Evolutionary conservation across 2,888 invertebrate genomes (phyloP).

Genomic region (Brassicogethes aeneus): DNA sequence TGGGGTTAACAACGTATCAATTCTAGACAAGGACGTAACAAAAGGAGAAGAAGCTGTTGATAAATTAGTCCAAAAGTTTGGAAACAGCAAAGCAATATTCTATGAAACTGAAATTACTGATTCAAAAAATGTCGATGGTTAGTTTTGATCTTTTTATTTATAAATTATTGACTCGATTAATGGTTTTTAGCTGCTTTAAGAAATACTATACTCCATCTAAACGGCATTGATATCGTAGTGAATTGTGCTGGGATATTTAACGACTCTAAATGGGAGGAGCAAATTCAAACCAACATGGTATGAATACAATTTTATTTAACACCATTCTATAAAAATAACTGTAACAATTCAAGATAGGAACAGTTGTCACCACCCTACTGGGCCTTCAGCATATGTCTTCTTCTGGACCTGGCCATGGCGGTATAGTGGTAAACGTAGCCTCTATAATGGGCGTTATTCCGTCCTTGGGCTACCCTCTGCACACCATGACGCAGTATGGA

Average conservation of each 20-base stretch:
- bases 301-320: too few relatives aligned
- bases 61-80: too few relatives aligned
- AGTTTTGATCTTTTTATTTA: too few relatives aligned
- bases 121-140: too few relatives aligned
- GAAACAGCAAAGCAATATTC: too few relatives aligned
- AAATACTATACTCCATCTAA: constrained; percentile 38
- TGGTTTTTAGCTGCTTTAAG: constrained; percentile 39
- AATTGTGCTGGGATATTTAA: constrained; percentile 76
- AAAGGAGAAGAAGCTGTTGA: too few relatives aligned
- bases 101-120: too few relatives aligned
- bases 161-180: too few relatives aligned
- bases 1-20: constrained; percentile 52
- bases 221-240: constrained; percentile 46
- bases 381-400: constrained; percentile 49
- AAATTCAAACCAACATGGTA: constrained; percentile 46
- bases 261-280: constrained; percentile 63
- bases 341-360: too few relatives aligned
- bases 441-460: constrained; percentile 50
- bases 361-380: constrained; percentile 40
- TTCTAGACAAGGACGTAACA: too few relatives aligned
- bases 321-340: too few relatives aligned
- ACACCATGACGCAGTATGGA: constrained; percentile 41
- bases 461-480: constrained; percentile 44
- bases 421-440: constrained; percentile 54
- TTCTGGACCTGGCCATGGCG: constrained; percentile 48